Conservation (phyloP, 2,113 vertebrate species). For the Sylvilagus bachmani region DNA sequence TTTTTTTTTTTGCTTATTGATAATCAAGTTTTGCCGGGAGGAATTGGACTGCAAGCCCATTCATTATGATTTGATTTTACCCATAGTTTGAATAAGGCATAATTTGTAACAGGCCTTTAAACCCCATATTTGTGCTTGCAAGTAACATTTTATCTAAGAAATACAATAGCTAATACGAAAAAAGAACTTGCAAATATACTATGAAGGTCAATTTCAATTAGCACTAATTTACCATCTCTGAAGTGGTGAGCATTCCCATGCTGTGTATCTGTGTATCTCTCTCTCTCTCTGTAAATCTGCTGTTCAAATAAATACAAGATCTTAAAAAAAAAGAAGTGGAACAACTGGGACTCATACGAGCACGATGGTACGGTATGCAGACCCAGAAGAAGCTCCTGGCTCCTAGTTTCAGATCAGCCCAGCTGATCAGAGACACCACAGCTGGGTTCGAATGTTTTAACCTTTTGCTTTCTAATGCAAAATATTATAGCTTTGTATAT, state of each 20-base stretch:
- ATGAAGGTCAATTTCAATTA: background rate
- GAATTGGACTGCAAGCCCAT: background rate
- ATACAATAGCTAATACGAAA: background rate
- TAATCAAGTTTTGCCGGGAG: background rate
- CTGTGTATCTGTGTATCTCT: no score
- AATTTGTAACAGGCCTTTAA: background rate
- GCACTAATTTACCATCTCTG: background rate
- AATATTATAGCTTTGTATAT: background rate
- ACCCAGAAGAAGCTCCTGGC: no score
- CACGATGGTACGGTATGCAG: no score
- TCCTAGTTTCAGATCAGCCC: no score
- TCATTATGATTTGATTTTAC: background rate
- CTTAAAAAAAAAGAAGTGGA: no score
- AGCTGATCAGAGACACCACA: no score
- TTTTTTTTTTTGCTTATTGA: background rate
- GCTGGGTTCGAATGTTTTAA: background rate
- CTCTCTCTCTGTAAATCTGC: no score
- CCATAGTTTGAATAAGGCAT: background rate
- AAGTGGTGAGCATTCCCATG: background rate
- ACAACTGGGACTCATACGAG: no score
- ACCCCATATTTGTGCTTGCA: background rate
- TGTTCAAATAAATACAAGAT: no score
- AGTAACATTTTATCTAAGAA: background rate
- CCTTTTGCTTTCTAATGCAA: background rate
- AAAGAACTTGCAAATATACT: background rate